phyloP scores from a whole-genome alignment of 2,113 vertebrate genomes.

The Himantopus leucocephalus region DNA sequence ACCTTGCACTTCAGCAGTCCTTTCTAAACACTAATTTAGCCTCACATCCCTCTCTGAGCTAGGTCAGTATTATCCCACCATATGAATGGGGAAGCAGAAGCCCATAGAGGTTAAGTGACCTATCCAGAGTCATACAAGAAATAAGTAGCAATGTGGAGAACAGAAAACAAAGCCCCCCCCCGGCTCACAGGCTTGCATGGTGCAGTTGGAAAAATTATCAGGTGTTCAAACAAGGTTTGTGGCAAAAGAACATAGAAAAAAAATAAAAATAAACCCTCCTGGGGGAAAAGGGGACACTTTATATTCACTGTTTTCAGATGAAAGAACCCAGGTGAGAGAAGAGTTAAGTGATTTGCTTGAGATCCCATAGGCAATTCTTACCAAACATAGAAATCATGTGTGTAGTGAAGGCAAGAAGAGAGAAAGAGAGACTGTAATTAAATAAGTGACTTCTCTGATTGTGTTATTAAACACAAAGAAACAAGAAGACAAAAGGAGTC shows the following conservation, averaged over 20 bases:
- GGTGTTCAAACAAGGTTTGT: background rate
- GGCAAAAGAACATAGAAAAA: background rate
- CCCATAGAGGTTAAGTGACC: conserved; percentile 33
- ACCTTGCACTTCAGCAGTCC: conserved; percentile 39
- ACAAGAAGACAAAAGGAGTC: background rate
- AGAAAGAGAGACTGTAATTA: background rate
- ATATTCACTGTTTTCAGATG: background rate
- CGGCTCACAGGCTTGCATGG: background rate
- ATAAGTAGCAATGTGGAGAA: background rate
- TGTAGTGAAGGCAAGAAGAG: background rate
- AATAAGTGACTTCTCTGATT: conserved; percentile 37
- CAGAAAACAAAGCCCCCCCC: background rate
- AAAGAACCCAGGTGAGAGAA: background rate
- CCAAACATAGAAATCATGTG: background rate
- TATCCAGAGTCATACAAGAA: background rate
- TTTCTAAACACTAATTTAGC: conserved; percentile 29
- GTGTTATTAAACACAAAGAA: conserved; percentile 32
- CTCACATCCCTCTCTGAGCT: conserved; percentile 1
- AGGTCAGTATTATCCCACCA: conserved; percentile 17
- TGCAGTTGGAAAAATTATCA: background rate
- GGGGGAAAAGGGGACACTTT: background rate
- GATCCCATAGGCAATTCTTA: conserved; percentile 2
- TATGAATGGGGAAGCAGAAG: conserved; percentile 10
- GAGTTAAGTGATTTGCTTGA: conserved; percentile 21
- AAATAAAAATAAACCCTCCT: background rate